These are phyloP conservation scores for Podilymbus podiceps DNA, from an alignment of 2,113 vertebrate species.

Conservation along the genomic window DNA sequence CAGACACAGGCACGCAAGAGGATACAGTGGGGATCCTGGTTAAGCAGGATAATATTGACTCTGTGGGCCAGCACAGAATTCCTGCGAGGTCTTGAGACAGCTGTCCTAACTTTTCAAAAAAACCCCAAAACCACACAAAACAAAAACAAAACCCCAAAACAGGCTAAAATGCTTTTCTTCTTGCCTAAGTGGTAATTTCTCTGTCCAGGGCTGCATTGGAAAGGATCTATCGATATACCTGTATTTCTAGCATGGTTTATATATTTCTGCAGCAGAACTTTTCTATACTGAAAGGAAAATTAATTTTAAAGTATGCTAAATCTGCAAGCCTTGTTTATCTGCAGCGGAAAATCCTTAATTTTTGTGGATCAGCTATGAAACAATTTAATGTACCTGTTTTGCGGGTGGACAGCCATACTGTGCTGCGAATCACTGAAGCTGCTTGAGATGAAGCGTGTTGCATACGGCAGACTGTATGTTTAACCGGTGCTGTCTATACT, in stretches of 20 bases:
- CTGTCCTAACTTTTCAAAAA: not conserved
- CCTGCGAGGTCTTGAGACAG: not conserved
- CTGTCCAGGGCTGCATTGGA: not conserved
- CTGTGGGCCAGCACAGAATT: not conserved
- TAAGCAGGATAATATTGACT: not conserved
- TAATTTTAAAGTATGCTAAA: not conserved
- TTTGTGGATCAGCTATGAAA: not conserved
- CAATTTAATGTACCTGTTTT: not conserved
- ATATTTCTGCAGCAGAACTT: not conserved
- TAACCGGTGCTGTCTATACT: not conserved
- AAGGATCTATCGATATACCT: not conserved
- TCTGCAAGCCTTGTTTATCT: not conserved
- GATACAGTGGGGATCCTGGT: not conserved
- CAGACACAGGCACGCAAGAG: not conserved
- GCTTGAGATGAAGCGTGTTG: not conserved
- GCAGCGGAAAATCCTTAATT: not conserved
- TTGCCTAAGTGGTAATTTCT: not conserved
- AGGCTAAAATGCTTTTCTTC: not conserved
- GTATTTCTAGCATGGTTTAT: not conserved
- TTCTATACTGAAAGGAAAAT: not conserved
- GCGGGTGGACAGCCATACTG: not conserved
- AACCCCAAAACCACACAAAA: not conserved
- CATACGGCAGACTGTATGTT: accelerated
- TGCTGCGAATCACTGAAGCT: not conserved
- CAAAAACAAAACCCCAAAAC: not conserved